phyloP scores from a whole-genome alignment of 2,888 invertebrate species.

The Heliconius hortense region DNA sequence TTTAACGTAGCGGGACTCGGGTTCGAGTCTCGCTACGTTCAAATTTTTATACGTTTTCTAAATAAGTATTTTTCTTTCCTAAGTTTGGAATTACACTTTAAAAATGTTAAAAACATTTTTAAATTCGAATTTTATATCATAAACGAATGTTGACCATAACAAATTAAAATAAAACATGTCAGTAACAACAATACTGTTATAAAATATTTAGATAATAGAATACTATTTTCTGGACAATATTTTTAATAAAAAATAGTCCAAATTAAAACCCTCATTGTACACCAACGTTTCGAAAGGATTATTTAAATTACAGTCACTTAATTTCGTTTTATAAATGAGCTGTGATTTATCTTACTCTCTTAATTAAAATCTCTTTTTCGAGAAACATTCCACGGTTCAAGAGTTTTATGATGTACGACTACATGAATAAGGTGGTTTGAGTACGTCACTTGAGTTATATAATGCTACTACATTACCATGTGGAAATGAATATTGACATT shows the following conservation, averaged over 20 bases:
- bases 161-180: not conserved
- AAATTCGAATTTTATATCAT: too few species aligned
- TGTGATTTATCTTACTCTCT: slow-evolving; percentile 41
- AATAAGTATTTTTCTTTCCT: too few species aligned
- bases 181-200: not conserved
- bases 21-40: too few species aligned
- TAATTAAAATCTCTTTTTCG: slow-evolving; percentile 39
- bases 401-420: slow-evolving; percentile 30
- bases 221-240: slow-evolving; percentile 18
- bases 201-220: not conserved
- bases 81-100: too few species aligned
- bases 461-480: slow-evolving; percentile 13
- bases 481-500: slow-evolving; percentile 21
- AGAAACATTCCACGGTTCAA: slow-evolving; percentile 27
- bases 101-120: too few species aligned
- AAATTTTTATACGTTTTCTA: too few species aligned
- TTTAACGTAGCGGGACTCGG: too few species aligned
- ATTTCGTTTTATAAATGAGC: slow-evolving; percentile 39
- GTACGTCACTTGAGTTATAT: slow-evolving; percentile 14
- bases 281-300: slow-evolving; percentile 32
- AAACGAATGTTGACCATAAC: not conserved
- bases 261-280: slow-evolving; percentile 25
- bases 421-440: slow-evolving; percentile 22
- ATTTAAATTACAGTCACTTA: slow-evolving; percentile 43
- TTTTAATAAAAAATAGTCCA: slow-evolving; percentile 13